Evolutionary conservation across 1,140 invertebrate species (phyloP).

Genomic region (Pseudomyrmex sp.): DNA sequence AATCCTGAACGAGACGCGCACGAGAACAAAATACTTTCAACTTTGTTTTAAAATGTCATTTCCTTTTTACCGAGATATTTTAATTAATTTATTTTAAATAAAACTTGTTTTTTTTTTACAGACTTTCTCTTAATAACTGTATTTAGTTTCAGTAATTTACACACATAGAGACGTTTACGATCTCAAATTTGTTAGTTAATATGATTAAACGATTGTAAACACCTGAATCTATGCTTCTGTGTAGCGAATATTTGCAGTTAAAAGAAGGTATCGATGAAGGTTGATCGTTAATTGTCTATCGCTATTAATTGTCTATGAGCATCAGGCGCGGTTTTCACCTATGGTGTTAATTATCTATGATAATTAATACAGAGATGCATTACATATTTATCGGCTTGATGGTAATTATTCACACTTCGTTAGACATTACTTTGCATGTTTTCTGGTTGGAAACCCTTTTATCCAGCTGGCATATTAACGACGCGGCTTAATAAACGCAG

Average conservation of each 20-base stretch:
- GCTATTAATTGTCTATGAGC: conserved; percentile 63
- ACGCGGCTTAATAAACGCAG: conserved; percentile 53
- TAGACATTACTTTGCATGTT: conserved; percentile 79
- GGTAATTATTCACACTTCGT: conserved; percentile 79
- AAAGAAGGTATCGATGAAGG: conserved; percentile 44
- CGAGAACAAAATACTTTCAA: background rate
- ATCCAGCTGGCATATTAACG: conserved; percentile 43
- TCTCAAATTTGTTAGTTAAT: no score
- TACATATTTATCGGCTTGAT: conserved; percentile 78
- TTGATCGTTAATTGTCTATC: conserved; percentile 44
- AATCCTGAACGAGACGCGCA: background rate
- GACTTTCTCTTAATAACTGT: no score
- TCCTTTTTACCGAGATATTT: no score
- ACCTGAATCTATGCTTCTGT: background rate
- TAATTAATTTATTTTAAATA: no score
- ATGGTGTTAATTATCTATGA: conserved; percentile 78
- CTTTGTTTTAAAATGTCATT: background rate
- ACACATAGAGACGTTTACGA: no score
- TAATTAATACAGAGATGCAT: conserved; percentile 79
- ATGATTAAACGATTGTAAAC: background rate
- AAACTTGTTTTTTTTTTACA: no score
- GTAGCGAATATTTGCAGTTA: conserved; percentile 6
- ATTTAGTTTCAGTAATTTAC: no score
- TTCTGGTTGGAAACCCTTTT: conserved; percentile 63
- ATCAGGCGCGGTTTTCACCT: conserved; percentile 31